Evolutionary conservation across 2,888 invertebrate genomes (phyloP), one percentile per base, ranked within the genome.

Genomic region (Strigamia maritima): DNA sequence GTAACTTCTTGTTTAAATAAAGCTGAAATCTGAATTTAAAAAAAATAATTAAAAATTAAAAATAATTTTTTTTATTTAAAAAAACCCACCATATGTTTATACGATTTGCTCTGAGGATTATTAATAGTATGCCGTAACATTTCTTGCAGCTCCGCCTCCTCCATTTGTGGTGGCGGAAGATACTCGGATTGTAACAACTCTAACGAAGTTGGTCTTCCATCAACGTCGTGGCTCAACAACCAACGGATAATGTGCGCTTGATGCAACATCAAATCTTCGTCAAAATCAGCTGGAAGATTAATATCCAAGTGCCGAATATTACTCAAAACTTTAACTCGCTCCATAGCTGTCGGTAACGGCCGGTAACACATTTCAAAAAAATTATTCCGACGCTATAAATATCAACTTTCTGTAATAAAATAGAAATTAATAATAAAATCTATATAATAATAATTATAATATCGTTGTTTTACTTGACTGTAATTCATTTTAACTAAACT

Each of bases 321-420:
- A 0, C 90, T 88, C 44, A 99, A 88, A 3, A 95, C 90, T 83
- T 91, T 90, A 22, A 92, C 91, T 80, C 98, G 88, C 86, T 98
- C 98, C 94, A 97, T 97, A 49, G 91, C 92, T 0, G 97, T 98
- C 0, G 88, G 88, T 74, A 96, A 88, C 0, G 95, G 92, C 19
- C 90, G 91, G 85, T 94, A 94, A 83, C 93, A 94, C 97, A 99
- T 98, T 88, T 96, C 96, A 96, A 97, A 82, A 97, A 90, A 81
- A 98, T 97, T 54, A 98, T 93, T 3, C 97, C 97, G 76, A 94
- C 85, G 0, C 93, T 93, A 85, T 93, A 94, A 82, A 94, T 91
- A 84, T 94, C 94, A 40, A 90, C 88, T 85, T 89, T 89, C 88
- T 97, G 84, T 24, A 75, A 24, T 28, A 10, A 79, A 80, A 75